Evolutionary conservation across 2,797 vertebrate species (phyloP).

Genomic region (Sphaeramia orbicularis): DNA sequence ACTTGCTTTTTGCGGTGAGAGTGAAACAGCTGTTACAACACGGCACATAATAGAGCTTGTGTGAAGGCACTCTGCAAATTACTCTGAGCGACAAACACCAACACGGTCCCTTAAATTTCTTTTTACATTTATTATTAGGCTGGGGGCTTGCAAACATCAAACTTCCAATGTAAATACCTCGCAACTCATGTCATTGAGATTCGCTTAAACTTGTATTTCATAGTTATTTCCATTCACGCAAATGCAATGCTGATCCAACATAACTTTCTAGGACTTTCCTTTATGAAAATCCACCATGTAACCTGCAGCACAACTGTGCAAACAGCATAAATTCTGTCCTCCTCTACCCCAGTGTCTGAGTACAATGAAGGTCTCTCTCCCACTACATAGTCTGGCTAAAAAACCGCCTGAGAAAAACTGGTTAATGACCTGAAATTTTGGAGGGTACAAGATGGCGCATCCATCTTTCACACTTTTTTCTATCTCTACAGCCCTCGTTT

Average conservation of each 20-base stretch:
- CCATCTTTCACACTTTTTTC: constrained; percentile 18
- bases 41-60: constrained; percentile 8
- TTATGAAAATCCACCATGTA: neutral
- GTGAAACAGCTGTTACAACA: constrained; percentile 70
- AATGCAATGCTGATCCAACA: neutral
- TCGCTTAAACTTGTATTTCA: neutral
- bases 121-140: constrained; percentile 27
- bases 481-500: constrained; percentile 3
- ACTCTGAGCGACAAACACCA: constrained; percentile 41
- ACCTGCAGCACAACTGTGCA: constrained; percentile 19
- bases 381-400: constrained; percentile 31
- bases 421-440: constrained; percentile 45
- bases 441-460: constrained; percentile 15
- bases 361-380: constrained; percentile 5
- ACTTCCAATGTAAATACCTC: neutral
- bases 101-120: constrained; percentile 18
- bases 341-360: constrained; percentile 15
- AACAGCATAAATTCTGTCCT: neutral
- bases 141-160: constrained; percentile 2
- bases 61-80: constrained; percentile 24
- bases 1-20: constrained; percentile 25
- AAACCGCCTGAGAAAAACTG: constrained; percentile 32
- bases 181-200: neutral
- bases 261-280: constrained; percentile 2
- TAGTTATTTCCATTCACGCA: neutral